phyloP scores from a whole-genome alignment of 2,888 invertebrate species.

The Heterodera filipjevi region DNA sequence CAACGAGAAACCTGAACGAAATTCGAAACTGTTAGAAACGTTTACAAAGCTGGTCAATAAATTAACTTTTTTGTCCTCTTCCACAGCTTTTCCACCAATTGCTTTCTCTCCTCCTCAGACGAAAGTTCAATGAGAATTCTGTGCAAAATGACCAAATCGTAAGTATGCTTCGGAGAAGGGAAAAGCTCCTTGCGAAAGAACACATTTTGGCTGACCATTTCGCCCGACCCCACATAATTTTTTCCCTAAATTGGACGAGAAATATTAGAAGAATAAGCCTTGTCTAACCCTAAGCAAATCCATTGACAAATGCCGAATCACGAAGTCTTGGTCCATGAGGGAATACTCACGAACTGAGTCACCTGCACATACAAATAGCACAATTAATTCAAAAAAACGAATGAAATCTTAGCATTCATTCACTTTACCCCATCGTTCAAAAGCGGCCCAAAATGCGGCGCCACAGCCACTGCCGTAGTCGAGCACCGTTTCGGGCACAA shows the following conservation, averaged over 20 bases:
- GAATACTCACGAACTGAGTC: conserved; percentile 79
- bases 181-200: conserved; percentile 54
- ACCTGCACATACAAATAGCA: no score
- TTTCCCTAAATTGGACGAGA: conserved; percentile 22
- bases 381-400: no score
- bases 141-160: conserved; percentile 60
- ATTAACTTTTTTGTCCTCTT: conserved; percentile 56
- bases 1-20: conserved; percentile 50
- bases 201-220: conserved; percentile 51
- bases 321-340: conserved; percentile 80
- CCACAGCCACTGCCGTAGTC: conserved; percentile 92
- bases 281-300: conserved; percentile 56
- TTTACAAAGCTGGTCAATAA: no score
- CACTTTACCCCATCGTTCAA: conserved; percentile 69
- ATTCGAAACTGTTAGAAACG: no score
- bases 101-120: conserved; percentile 49
- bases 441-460: conserved; percentile 77
- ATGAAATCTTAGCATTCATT: no score
- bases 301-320: conserved; percentile 78
- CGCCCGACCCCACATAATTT: conserved; percentile 36
- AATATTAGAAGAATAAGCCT: background rate
- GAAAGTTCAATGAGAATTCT: conserved; percentile 54
- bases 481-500: conserved; percentile 78
- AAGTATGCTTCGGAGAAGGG: conserved; percentile 54
- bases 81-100: conserved; percentile 55